These are phyloP conservation scores for Paramormyrops hopkinsi DNA, from an alignment of 2,797 vertebrate species.

Conservation along the genomic window DNA sequence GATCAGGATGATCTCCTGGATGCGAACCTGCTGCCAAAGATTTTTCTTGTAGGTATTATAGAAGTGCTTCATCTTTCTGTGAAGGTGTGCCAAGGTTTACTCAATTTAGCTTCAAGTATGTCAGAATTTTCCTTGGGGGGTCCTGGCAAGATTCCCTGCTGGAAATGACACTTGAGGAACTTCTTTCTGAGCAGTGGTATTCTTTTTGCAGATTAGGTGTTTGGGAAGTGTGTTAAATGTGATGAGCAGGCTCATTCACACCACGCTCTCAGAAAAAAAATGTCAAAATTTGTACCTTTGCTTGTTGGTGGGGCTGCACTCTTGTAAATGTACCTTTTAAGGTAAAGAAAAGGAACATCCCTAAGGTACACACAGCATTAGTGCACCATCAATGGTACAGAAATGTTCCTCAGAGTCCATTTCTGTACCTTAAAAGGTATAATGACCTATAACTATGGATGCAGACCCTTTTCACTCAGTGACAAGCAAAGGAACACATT, in stretches of 20 bases:
- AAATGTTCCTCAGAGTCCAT: neutral
- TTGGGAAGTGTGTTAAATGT: neutral
- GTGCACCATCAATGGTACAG: neutral
- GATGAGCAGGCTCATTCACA: neutral
- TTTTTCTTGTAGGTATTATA: neutral
- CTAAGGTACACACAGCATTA: neutral
- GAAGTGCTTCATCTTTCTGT: neutral
- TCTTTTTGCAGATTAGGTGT: neutral
- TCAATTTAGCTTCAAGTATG: neutral
- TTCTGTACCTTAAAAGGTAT: neutral
- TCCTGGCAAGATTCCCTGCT: neutral
- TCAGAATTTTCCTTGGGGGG: neutral
- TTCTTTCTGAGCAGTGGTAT: neutral
- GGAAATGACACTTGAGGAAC: neutral
- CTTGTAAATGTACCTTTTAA: neutral
- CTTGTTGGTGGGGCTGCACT: neutral
- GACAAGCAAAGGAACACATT: neutral
- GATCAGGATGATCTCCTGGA: neutral
- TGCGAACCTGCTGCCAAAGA: neutral
- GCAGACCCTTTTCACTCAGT: too few relatives aligned
- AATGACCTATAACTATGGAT: too few relatives aligned
- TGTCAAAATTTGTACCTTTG: neutral
- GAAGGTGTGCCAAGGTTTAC: neutral
- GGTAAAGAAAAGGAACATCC: neutral
- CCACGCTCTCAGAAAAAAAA: neutral